A percentile compares a stretch with the other conserved stretches of the same genome.
Conservation (phyloP, 2,113 vertebrate genomes). For the Hyperopisus bebe region DNA sequence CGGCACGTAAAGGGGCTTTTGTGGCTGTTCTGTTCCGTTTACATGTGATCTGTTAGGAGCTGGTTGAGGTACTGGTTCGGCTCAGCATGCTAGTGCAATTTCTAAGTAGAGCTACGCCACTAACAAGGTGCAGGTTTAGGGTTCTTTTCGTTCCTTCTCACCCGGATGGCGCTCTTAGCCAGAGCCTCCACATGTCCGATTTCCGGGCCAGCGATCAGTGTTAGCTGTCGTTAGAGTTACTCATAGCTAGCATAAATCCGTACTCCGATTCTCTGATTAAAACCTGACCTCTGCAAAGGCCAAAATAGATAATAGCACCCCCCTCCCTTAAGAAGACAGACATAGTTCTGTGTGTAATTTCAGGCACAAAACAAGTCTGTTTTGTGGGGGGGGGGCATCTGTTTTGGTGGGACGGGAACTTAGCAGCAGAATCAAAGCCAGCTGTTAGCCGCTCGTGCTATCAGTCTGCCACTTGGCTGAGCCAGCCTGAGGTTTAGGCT, state of each 20-base stretch:
- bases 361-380: not conserved
- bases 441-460: not conserved
- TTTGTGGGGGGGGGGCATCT: not conserved
- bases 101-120: not conserved
- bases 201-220: not conserved
- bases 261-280: not conserved
- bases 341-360: not conserved
- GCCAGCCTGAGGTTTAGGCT: not conserved
- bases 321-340: not conserved
- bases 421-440: constrained; percentile 8
- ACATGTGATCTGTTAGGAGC: not conserved
- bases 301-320: not conserved
- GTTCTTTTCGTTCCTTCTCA: not conserved
- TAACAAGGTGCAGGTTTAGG: not conserved
- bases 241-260: not conserved
- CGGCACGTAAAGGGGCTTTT: not conserved
- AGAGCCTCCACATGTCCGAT: not conserved
- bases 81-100: no score
- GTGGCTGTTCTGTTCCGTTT: not conserved
- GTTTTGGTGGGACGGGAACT: not conserved
- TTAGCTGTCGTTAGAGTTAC: not conserved
- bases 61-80: constrained; percentile 4
- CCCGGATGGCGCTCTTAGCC: not conserved
- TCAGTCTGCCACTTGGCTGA: constrained; percentile 2
- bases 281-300: not conserved